Conservation (phyloP, 2,797 vertebrate species). For the Telmatherina bonti region DNA sequence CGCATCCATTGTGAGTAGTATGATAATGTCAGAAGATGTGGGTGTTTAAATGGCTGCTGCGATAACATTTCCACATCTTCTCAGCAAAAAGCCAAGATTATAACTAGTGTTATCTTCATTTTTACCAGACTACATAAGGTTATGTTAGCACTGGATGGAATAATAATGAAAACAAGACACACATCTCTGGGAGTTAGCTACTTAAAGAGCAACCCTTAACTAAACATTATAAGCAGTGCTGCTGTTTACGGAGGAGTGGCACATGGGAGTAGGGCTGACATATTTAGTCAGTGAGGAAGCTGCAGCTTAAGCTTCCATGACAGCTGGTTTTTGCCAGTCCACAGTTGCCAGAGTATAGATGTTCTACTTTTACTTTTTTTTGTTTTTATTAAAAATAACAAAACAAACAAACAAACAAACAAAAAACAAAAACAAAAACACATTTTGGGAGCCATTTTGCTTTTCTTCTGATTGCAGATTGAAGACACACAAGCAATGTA, state of each 20-base stretch:
- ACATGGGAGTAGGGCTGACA: background rate
- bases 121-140: conserved; percentile 27
- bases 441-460: background rate
- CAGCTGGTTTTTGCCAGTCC: conserved; percentile 5
- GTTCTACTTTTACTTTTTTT: background rate
- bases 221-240: conserved; percentile 7
- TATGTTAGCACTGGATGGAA: conserved; percentile 2
- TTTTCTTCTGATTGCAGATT: background rate
- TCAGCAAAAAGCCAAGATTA: conserved; percentile 19
- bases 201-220: conserved; percentile 9
- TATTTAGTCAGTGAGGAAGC: background rate
- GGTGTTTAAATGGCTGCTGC: conserved; percentile 9
- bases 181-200: background rate
- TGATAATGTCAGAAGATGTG: conserved; percentile 4
- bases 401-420: no score
- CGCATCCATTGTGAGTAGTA: conserved; percentile 12
- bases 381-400: no score
- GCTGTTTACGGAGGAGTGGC: conserved; percentile 5
- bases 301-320: background rate
- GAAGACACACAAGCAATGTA: no score
- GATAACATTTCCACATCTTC: conserved; percentile 26
- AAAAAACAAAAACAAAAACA: no score
- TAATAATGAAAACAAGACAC: background rate
- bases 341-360: background rate
- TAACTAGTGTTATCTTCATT: conserved; percentile 14